Percentiles rank a stretch among this genome's conserved stretches.
Evolutionary conservation across 2,888 invertebrate species (phyloP).

Genomic region (Himalopsyche tibetana): DNA sequence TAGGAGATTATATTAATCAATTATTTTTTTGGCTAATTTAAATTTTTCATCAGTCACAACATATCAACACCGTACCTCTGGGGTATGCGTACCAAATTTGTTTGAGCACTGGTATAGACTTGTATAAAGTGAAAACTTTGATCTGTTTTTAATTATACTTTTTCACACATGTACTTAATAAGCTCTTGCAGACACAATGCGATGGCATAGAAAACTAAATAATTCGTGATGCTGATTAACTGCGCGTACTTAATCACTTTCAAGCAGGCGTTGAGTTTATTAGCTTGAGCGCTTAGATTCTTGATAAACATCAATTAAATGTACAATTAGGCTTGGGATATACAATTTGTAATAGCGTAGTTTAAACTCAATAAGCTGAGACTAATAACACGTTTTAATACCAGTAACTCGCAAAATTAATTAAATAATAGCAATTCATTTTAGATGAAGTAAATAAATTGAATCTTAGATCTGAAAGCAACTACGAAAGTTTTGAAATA

Average conservation of each 20-base stretch:
- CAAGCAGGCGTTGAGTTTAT: constrained; percentile 29
- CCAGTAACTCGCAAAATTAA: constrained; percentile 24
- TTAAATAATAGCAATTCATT: not conserved
- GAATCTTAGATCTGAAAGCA: not conserved
- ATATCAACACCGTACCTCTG: no score
- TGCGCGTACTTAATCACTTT: not conserved
- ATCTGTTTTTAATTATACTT: no score
- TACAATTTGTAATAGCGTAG: constrained; percentile 11
- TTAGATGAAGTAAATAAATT: not conserved
- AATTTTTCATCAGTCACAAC: no score
- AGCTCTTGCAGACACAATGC: no score
- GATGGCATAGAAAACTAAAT: not conserved
- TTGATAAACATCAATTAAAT: constrained; percentile 42
- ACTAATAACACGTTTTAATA: constrained; percentile 29
- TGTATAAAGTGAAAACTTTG: no score
- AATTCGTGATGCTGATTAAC: constrained; percentile 32
- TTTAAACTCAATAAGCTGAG: constrained; percentile 26
- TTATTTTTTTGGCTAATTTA: no score
- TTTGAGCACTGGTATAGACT: no score
- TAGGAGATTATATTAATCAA: no score
- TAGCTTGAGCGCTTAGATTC: constrained; percentile 1
- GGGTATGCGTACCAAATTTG: no score
- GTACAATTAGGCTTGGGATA: constrained; percentile 18
- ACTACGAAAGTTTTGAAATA: constrained; percentile 3
- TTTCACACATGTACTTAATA: no score